Evolutionary conservation across 2,797 vertebrate species (phyloP), one percentile per base, ranked within the genome.

Genomic region (Dryobates pubescens): DNA sequence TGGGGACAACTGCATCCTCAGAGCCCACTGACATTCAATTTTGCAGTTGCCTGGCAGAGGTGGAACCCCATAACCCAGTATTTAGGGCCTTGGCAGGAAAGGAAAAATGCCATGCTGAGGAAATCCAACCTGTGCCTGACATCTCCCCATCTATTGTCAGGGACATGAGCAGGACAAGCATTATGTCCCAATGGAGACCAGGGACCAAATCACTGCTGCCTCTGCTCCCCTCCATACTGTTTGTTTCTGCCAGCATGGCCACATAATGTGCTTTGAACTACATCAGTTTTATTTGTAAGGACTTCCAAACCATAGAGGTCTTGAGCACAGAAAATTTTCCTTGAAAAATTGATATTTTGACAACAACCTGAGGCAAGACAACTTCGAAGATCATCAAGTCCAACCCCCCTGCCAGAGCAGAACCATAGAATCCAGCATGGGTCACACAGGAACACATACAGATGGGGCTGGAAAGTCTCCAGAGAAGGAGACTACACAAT

Each of bases 101-200:
- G 27, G 34, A 23, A 45, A 57, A 57, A 78, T 6, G 11, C 24
- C 45, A 65, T 0, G 1, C 16, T 15, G 10, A 69, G 8, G 67
- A 85, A 64, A 77, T n/a, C 20, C 7, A 32, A 2, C 38, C 30
- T 0, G 0, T 34, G 27, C 6, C 2, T 38, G 45, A 30, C 29
- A 57, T 30, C 10, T 69, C 7, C 76, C 20, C 58, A 73, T 12
- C 8, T 61, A 17, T 13, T 61, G 27, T 32, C 41, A 17, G 13
- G 18, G 29, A n/a, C 26, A 8, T 29, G 63, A 65, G 34, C n/a
- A 69, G 57, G 53, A 38, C 26, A 73, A 70, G 47, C 30, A 57
- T 13, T 13, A 22, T 17, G 53, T 54, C 43, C 11, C 6, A 4
- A 3, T 7, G 24, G 15, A 59, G 7, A 70, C 34, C 14, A 67